phyloP scores from a whole-genome alignment of 2,797 vertebrate species.

The Siniperca undulata region DNA sequence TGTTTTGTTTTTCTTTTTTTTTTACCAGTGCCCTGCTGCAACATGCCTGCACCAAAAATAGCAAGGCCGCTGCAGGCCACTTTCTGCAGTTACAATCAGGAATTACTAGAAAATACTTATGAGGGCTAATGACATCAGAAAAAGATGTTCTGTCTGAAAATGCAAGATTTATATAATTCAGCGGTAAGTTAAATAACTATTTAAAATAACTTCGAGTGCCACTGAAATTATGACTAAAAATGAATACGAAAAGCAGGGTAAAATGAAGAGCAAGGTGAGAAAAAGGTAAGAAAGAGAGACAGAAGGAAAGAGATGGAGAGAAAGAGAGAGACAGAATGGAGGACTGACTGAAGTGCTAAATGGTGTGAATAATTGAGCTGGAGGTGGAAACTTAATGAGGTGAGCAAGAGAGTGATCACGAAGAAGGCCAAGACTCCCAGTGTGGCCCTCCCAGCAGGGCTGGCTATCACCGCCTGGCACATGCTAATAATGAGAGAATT shows the following conservation, averaged over 20 bases:
- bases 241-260: not conserved
- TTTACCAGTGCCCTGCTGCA: not conserved
- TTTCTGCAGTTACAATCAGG: not conserved
- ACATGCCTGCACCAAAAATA: not conserved
- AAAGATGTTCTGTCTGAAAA: conserved; percentile 5
- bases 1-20: conserved; percentile 6
- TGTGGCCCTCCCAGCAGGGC: conserved; percentile 80
- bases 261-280: conserved; percentile 11
- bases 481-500: conserved; percentile 60
- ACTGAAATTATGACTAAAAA: conserved; percentile 11
- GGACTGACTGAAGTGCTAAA: conserved; percentile 92
- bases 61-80: not conserved
- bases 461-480: conserved; percentile 70
- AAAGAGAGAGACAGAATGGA: conserved; percentile 79
- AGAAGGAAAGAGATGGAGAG: not conserved
- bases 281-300: conserved; percentile 27
- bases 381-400: conserved; percentile 91
- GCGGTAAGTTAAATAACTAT: not conserved
- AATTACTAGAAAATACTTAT: not conserved
- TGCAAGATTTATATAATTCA: not conserved
- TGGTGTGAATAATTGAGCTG: conserved; percentile 92
- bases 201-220: conserved; percentile 8
- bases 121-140: conserved; percentile 7
- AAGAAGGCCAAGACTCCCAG: conserved; percentile 73
- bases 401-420: conserved; percentile 81